These are phyloP conservation scores for Caenorhabditis becei DNA, from an alignment of 2,888 invertebrate genomes.

Conservation along the genomic window DNA sequence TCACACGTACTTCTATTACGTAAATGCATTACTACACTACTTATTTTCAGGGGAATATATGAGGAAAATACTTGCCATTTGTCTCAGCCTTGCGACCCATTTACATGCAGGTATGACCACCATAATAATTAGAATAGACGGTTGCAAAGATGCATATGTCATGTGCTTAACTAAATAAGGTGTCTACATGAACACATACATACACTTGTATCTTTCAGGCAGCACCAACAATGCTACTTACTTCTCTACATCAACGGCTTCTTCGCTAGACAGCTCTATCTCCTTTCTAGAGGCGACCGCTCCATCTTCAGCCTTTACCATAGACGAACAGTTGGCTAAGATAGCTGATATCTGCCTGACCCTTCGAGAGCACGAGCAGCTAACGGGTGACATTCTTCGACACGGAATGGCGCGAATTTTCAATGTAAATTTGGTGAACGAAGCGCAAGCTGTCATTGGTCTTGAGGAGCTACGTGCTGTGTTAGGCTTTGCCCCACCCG, in stretches of 20 bases:
- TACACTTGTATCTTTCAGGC: conserved; percentile 16
- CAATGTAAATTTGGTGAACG: conserved; percentile 32
- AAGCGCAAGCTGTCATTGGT: conserved; percentile 46
- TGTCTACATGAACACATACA: no score
- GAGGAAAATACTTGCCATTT: conserved; percentile 60
- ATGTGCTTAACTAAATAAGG: conserved; percentile 2
- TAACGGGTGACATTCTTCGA: conserved; percentile 48
- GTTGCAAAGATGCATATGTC: conserved; percentile 47
- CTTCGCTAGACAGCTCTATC: conserved; percentile 20
- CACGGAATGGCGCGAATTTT: conserved; percentile 22
- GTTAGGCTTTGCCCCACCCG: conserved; percentile 50
- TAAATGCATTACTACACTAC: conserved; percentile 62
- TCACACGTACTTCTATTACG: conserved; percentile 58
- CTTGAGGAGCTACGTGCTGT: conserved; percentile 52
- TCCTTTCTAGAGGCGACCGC: conserved; percentile 2
- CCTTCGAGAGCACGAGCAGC: conserved; percentile 38
- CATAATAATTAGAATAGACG: conserved; percentile 10
- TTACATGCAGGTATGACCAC: conserved; percentile 64
- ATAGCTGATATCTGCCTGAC: conserved; percentile 43
- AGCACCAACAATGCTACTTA: conserved; percentile 39
- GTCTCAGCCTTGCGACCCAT: conserved; percentile 54
- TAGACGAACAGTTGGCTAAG: conserved; percentile 49
- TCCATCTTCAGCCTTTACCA: conserved; percentile 39
- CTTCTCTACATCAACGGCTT: conserved; percentile 36
- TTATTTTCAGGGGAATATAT: conserved; percentile 59